Conservation (phyloP, 1,140 invertebrate species). For the Brachionus asplanchnoidis region DNA sequence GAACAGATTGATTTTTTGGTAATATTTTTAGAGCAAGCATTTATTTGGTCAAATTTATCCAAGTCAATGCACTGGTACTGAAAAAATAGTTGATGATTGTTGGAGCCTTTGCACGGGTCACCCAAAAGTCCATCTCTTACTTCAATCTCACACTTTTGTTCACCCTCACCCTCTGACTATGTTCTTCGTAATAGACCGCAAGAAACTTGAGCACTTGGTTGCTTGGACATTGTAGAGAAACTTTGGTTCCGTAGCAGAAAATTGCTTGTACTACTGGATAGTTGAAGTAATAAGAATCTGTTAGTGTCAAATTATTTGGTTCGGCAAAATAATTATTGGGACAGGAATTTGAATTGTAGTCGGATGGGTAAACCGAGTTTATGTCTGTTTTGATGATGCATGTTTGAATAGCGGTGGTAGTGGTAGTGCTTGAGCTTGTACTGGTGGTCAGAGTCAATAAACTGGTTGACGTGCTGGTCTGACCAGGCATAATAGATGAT, state of each 20-base stretch:
- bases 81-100: conserved; percentile 13
- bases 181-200: conserved; percentile 2
- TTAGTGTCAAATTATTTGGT: background rate
- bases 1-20: conserved; percentile 7
- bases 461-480: background rate
- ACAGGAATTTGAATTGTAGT: conserved; percentile 14
- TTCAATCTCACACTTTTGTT: background rate
- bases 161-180: background rate
- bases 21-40: background rate
- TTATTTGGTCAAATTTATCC: background rate
- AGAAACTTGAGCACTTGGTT: background rate
- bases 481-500: background rate
- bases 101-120: conserved; percentile 6
- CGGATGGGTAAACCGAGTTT: background rate
- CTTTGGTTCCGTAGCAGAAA: background rate
- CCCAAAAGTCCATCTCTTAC: background rate
- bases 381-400: background rate
- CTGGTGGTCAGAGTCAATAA: background rate
- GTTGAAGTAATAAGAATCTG: background rate
- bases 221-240: background rate
- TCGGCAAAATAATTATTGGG: background rate
- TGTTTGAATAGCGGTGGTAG: conserved; percentile 7
- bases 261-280: background rate
- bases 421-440: background rate
- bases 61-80: conserved; percentile 36